A percentile compares a stretch with the other conserved stretches of the same genome.
Conservation (phyloP, 1,140 invertebrate genomes). For the Eubasilissa regina region DNA sequence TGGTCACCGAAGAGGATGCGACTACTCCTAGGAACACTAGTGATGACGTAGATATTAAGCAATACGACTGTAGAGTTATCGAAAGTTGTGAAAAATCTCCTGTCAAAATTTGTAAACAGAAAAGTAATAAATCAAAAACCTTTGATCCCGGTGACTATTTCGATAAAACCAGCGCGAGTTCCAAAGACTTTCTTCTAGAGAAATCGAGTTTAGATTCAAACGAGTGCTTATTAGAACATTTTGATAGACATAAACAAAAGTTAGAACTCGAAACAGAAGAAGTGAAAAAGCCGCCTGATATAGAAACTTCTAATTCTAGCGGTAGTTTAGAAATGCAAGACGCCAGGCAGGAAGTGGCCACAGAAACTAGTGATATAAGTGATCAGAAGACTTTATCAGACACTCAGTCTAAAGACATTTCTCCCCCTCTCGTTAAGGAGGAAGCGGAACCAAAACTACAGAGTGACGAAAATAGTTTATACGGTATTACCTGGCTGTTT, state of each 20-base stretch:
- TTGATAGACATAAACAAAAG: constrained; percentile 55
- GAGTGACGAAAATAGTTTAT: constrained; percentile 68
- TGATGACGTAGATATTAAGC: constrained; percentile 32
- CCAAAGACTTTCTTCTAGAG: constrained; percentile 77
- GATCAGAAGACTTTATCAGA: constrained; percentile 56
- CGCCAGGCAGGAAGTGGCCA: constrained; percentile 64
- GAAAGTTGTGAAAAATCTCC: constrained; percentile 55
- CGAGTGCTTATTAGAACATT: constrained; percentile 63
- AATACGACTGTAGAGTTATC: constrained; percentile 34
- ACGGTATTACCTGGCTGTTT: constrained; percentile 70
- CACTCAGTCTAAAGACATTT: constrained; percentile 52
- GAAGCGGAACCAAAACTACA: constrained; percentile 54
- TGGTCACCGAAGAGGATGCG: constrained; percentile 47
- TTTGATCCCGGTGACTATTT: constrained; percentile 65
- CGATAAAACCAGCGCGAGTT: constrained; percentile 76
- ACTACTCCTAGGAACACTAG: not conserved
- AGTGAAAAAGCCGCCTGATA: constrained; percentile 69
- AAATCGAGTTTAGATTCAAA: constrained; percentile 73
- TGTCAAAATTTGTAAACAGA: constrained; percentile 49
- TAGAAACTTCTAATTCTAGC: constrained; percentile 74
- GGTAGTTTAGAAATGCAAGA: constrained; percentile 72
- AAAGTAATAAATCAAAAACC: constrained; percentile 54
- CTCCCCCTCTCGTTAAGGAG: constrained; percentile 49
- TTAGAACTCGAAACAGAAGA: constrained; percentile 63
- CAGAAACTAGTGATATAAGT: constrained; percentile 61